Conservation (phyloP, 2,113 vertebrate species). For the Xiphorhynchus elegans region DNA sequence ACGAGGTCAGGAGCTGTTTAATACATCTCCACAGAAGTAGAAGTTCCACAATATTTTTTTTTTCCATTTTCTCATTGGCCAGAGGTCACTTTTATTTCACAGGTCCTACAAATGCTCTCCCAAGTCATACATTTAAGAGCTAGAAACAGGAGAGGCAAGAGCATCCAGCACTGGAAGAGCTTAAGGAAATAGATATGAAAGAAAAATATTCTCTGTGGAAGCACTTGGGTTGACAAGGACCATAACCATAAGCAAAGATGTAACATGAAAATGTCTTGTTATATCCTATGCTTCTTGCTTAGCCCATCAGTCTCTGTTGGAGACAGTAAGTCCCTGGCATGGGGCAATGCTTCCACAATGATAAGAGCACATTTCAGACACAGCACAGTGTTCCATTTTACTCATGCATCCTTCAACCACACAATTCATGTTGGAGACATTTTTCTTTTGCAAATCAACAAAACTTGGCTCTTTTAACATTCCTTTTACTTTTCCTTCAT, state of each 20-base stretch:
- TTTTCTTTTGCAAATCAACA: background rate
- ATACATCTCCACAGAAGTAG: background rate
- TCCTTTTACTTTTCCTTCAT: background rate
- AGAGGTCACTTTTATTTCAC: background rate
- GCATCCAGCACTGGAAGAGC: background rate
- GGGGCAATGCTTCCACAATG: background rate
- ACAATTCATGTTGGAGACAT: background rate
- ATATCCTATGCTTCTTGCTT: background rate
- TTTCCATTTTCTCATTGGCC: background rate
- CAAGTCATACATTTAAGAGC: background rate
- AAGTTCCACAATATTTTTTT: background rate
- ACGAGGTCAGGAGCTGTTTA: background rate
- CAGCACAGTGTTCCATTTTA: background rate
- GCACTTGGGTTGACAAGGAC: background rate
- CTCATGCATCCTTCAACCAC: background rate
- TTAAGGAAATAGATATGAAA: background rate
- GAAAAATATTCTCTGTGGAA: background rate
- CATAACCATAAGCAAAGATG: background rate
- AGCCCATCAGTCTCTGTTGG: background rate
- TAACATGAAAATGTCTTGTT: background rate
- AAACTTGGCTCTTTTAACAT: background rate
- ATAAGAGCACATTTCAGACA: background rate
- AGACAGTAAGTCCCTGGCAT: background rate
- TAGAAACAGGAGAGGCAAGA: background rate
- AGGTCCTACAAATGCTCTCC: background rate